Evolutionary conservation across 2,888 invertebrate genomes (phyloP).

Genomic region (Leptinotarsa tumamoca): DNA sequence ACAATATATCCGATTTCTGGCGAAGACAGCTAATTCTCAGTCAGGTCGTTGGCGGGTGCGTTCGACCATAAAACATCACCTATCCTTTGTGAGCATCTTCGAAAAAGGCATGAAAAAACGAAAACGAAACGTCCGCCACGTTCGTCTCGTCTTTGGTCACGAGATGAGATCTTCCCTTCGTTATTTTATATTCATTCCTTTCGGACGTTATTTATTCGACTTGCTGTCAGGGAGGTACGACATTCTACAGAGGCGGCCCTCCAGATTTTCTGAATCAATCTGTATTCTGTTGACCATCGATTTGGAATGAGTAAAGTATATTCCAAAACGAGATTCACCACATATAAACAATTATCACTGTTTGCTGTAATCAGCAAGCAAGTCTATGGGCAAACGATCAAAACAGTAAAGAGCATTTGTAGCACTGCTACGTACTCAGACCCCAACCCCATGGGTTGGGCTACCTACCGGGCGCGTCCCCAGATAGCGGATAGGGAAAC

Average conservation of each 20-base stretch:
- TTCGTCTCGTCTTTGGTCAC: slow-evolving; percentile 33
- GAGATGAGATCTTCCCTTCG: slow-evolving; percentile 26
- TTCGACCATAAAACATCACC: slow-evolving; percentile 35
- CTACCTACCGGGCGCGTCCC: no score
- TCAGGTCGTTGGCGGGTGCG: slow-evolving; percentile 26
- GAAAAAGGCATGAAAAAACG: slow-evolving; percentile 30
- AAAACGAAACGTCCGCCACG: slow-evolving; percentile 33
- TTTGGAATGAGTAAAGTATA: no score
- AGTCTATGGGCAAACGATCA: no score
- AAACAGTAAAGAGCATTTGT: no score
- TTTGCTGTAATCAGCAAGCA: no score
- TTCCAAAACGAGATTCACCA: no score
- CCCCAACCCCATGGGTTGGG: no score
- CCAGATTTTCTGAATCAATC: neutral
- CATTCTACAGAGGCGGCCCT: neutral
- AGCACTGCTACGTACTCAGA: no score
- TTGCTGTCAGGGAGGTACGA: slow-evolving; percentile 32
- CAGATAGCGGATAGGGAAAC: no score
- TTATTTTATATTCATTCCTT: slow-evolving; percentile 46
- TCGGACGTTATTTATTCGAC: slow-evolving; percentile 45
- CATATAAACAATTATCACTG: no score
- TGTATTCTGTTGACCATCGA: no score
- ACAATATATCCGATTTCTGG: slow-evolving; percentile 34
- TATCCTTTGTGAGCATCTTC: slow-evolving; percentile 37
- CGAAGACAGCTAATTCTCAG: slow-evolving; percentile 29